A percentile compares a stretch with the other conserved stretches of the same genome.
These are phyloP conservation scores for Hippocampus abdominalis DNA, from an alignment of 2,113 vertebrate species.

Conservation along the genomic window DNA sequence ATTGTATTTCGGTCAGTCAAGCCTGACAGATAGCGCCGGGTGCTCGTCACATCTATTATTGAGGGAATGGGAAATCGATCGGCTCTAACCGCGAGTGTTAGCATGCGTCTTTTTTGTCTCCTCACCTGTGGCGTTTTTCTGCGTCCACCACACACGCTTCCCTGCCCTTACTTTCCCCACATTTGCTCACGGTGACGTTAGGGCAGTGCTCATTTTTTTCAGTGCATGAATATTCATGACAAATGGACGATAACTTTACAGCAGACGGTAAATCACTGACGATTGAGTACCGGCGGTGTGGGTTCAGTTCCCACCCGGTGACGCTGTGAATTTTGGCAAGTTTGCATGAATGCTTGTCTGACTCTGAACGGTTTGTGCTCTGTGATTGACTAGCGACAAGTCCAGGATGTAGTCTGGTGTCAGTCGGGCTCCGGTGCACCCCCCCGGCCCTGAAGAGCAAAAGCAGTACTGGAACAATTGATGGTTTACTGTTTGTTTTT, in stretches of 20 bases:
- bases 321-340: too few relatives aligned
- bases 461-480: background rate
- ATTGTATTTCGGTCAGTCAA: constrained; percentile 61
- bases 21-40: constrained; percentile 59
- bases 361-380: background rate
- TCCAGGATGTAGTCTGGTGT: background rate
- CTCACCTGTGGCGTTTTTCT: constrained; percentile 21
- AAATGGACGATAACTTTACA: background rate
- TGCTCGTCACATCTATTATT: constrained; percentile 72
- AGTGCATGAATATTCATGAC: background rate
- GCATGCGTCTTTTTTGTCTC: constrained; percentile 34
- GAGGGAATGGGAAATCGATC: constrained; percentile 66
- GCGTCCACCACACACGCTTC: constrained; percentile 5
- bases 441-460: background rate
- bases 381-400: background rate
- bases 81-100: constrained; percentile 51
- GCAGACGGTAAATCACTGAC: background rate
- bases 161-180: constrained; percentile 1
- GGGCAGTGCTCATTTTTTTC: background rate
- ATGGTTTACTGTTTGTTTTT: background rate
- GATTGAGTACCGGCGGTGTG: background rate
- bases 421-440: too few relatives aligned
- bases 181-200: background rate
- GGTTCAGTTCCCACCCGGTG: background rate
- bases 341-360: background rate